Percentiles rank a stretch among this genome's conserved stretches.
Conservation (phyloP, 1,140 invertebrate species). For the Littorina saxatilis region DNA sequence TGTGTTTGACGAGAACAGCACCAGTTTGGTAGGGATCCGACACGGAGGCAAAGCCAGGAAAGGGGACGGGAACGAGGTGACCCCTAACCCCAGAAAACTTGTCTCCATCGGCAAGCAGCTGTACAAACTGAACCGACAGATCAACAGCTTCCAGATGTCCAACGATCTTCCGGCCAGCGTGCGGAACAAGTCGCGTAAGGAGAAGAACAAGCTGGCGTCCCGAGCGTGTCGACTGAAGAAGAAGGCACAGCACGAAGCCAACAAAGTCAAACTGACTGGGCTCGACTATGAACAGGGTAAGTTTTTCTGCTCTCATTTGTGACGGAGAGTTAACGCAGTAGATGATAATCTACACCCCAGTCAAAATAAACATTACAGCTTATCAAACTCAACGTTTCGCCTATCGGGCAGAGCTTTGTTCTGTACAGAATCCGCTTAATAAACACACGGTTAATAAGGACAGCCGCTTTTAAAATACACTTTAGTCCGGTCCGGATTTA, state of each 20-base stretch:
- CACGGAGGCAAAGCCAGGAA: slow-evolving; percentile 94
- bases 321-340: no score
- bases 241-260: slow-evolving; percentile 76
- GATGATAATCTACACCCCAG: no score
- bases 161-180: slow-evolving; percentile 87
- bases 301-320: not conserved
- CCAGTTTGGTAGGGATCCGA: slow-evolving; percentile 57
- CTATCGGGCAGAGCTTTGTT: no score
- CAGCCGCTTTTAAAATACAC: no score
- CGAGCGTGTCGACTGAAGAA: slow-evolving; percentile 88
- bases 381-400: no score
- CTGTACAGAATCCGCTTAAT: no score
- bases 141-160: slow-evolving; percentile 96
- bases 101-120: slow-evolving; percentile 93
- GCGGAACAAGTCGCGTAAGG: slow-evolving; percentile 93
- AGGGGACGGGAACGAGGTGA: slow-evolving; percentile 98
- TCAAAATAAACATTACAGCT: no score
- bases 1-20: slow-evolving; percentile 69
- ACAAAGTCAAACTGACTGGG: slow-evolving; percentile 90
- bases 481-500: no score
- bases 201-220: slow-evolving; percentile 98
- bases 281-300: slow-evolving; percentile 96
- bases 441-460: no score
- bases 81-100: slow-evolving; percentile 94
- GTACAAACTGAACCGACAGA: slow-evolving; percentile 92